Evolutionary conservation across 2,113 vertebrate genomes (phyloP).

Genomic region (Brienomyrus brachyistius): DNA sequence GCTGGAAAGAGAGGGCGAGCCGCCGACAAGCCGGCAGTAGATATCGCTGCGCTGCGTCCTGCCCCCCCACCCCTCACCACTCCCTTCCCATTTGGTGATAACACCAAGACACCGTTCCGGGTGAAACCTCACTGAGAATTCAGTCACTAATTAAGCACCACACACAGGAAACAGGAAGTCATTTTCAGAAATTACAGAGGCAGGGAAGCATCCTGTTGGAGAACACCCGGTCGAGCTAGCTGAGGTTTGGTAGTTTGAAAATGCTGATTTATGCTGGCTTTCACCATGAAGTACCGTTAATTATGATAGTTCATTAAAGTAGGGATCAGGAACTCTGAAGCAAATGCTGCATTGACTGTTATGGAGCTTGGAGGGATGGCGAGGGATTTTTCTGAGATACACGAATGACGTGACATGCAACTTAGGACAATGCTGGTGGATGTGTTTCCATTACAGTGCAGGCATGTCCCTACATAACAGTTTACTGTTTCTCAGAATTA

Average conservation of each 20-base stretch:
- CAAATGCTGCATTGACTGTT: background rate
- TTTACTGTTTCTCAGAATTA: background rate
- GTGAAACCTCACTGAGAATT: slow-evolving; percentile 36
- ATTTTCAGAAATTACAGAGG: slow-evolving; percentile 38
- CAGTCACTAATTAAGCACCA: slow-evolving; percentile 47
- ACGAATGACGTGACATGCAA: background rate
- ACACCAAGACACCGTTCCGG: background rate
- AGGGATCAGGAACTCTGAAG: background rate
- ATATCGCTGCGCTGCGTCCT: background rate
- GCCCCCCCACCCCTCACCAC: background rate
- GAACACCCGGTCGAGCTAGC: background rate
- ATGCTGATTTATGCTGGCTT: background rate
- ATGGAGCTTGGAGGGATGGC: background rate
- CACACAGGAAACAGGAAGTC: slow-evolving; percentile 58
- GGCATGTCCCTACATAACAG: background rate
- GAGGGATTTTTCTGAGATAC: background rate
- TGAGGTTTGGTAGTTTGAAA: background rate
- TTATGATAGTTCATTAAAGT: background rate
- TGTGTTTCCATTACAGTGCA: background rate
- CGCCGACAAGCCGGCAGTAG: background rate
- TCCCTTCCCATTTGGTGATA: background rate
- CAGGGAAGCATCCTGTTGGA: background rate
- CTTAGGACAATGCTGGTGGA: background rate
- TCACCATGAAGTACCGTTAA: background rate
- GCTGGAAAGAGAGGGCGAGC: too few species aligned